These are phyloP conservation scores for Agriopis leucophaearia DNA, from an alignment of 2,888 invertebrate species.

Conservation along the genomic window DNA sequence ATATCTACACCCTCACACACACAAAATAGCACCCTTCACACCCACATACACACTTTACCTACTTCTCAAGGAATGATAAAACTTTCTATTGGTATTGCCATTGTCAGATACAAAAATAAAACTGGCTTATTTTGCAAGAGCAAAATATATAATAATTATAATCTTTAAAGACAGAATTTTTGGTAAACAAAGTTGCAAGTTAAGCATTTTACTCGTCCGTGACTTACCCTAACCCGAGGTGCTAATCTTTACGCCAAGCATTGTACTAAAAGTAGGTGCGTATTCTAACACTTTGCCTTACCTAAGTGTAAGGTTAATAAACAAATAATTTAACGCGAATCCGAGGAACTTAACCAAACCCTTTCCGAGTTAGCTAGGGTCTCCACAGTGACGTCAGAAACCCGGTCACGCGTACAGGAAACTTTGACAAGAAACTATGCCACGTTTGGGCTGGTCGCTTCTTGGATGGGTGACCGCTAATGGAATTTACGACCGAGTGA, in stretches of 20 bases:
- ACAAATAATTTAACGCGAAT: constrained; percentile 42
- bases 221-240: background rate
- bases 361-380: constrained; percentile 38
- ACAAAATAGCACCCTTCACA: too few species aligned
- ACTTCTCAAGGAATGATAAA: too few species aligned
- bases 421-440: constrained; percentile 11
- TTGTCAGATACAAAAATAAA: too few species aligned
- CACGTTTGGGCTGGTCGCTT: background rate
- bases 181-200: too few species aligned
- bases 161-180: too few species aligned
- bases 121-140: too few species aligned
- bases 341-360: constrained; percentile 37
- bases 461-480: constrained; percentile 13
- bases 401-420: background rate
- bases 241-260: constrained; percentile 9
- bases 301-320: constrained; percentile 35
- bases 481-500: constrained; percentile 9
- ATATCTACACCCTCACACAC: too few species aligned
- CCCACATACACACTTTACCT: too few species aligned
- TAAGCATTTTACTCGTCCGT: too few species aligned
- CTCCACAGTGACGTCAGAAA: constrained; percentile 21
- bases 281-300: constrained; percentile 24
- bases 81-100: too few species aligned
- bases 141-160: too few species aligned
- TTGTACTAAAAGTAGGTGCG: constrained; percentile 10